Evolutionary conservation across 2,113 vertebrate genomes (phyloP).

Genomic region (Pithys albifrons): DNA sequence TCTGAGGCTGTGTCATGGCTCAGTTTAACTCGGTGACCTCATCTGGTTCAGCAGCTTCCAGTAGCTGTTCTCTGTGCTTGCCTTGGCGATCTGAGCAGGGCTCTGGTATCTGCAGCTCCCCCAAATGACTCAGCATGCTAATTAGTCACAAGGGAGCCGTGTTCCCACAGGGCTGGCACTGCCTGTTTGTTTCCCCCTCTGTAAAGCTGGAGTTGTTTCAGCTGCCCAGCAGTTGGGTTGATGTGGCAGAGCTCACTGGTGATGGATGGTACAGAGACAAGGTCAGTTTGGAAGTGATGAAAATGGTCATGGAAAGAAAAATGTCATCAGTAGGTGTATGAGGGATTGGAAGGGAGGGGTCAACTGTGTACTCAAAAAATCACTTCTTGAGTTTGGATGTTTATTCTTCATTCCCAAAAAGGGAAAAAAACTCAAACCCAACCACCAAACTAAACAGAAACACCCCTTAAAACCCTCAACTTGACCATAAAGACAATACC

Average conservation of each 20-base stretch:
- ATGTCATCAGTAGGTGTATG: not conserved
- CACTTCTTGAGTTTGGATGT: not conserved
- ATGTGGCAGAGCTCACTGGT: not conserved
- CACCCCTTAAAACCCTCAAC: not conserved
- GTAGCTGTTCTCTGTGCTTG: not conserved
- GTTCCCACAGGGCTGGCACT: not conserved
- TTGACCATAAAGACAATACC: not conserved
- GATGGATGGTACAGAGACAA: accelerated
- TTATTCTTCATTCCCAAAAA: not conserved
- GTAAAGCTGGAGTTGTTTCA: not conserved
- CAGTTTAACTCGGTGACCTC: not conserved
- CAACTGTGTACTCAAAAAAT: not conserved
- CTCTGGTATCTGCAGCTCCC: constrained; percentile 20
- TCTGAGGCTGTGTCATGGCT: not conserved
- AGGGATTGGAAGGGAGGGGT: not conserved
- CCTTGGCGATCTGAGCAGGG: not conserved
- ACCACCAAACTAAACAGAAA: not conserved
- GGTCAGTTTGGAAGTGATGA: not conserved
- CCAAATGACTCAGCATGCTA: not conserved
- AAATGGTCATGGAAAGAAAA: not conserved
- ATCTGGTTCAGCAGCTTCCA: not conserved
- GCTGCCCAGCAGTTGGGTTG: not conserved
- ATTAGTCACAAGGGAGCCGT: constrained; percentile 13
- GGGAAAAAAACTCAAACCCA: not conserved
- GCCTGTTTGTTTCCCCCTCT: not conserved